Conservation (phyloP, 1,140 invertebrate genomes). For the Micrasema minimum region DNA sequence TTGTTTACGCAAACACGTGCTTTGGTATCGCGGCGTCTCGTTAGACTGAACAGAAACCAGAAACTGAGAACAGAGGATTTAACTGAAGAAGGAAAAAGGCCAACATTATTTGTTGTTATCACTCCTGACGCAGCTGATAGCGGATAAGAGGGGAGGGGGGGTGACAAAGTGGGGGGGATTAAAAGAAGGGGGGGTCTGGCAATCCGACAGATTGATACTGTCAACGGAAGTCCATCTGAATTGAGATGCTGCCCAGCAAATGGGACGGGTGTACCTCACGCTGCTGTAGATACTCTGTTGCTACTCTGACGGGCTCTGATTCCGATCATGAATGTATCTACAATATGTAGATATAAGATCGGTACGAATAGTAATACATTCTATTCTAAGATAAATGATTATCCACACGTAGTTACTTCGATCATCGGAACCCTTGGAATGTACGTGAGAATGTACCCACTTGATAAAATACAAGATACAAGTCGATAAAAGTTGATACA, state of each 20-base stretch:
- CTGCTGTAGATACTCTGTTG: not conserved
- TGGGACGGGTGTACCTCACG: not conserved
- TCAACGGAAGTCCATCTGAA: constrained; percentile 16
- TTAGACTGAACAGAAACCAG: too few relatives aligned
- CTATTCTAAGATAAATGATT: too few relatives aligned
- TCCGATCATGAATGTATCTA: too few relatives aligned
- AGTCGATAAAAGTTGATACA: too few relatives aligned
- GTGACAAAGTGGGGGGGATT: not conserved
- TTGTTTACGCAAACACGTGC: not conserved
- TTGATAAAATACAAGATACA: too few relatives aligned
- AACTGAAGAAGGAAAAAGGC: constrained; percentile 20
- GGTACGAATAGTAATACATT: too few relatives aligned
- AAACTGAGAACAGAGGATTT: not conserved
- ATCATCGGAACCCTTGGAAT: too few relatives aligned
- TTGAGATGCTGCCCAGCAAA: constrained; percentile 23
- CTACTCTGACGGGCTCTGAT: not conserved
- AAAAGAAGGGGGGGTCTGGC: not conserved
- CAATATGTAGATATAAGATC: too few relatives aligned
- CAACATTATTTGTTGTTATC: constrained; percentile 23
- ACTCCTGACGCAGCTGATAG: constrained; percentile 14
- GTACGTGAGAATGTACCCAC: too few relatives aligned
- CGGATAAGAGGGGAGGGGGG: not conserved
- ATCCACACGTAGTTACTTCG: too few relatives aligned
- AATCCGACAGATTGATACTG: constrained; percentile 27
- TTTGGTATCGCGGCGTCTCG: not conserved